Evolutionary conservation across 2,113 vertebrate genomes (phyloP).

Genomic region (Epinephelus moara): DNA sequence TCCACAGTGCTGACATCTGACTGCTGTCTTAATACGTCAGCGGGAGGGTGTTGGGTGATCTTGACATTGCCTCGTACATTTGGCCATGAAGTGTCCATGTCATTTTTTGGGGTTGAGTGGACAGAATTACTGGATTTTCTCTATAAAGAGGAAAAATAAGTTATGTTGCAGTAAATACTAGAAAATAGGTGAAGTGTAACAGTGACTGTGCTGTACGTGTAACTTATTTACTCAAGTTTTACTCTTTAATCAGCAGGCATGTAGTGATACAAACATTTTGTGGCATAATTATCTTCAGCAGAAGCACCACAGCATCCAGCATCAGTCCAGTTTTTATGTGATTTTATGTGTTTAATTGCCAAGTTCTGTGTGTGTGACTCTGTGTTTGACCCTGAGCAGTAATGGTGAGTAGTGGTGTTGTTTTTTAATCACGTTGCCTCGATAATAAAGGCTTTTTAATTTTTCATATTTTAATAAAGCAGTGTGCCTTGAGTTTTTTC

Average conservation of each 20-base stretch:
- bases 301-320: background rate
- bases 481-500: background rate
- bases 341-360: background rate
- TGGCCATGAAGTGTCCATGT: too few relatives aligned
- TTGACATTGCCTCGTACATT: too few relatives aligned
- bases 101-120: background rate
- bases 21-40: too few relatives aligned
- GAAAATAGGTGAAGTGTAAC: too few relatives aligned
- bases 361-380: background rate
- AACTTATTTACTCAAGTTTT: background rate
- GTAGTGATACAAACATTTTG: background rate
- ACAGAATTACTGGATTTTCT: background rate
- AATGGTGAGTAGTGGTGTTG: too few relatives aligned
- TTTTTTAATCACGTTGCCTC: background rate
- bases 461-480: background rate
- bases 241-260: slow-evolving; percentile 3
- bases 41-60: too few relatives aligned
- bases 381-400: background rate
- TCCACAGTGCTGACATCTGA: too few relatives aligned
- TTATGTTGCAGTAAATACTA: background rate
- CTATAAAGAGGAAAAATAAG: background rate
- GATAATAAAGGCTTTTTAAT: background rate
- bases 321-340: background rate
- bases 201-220: background rate
- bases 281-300: background rate